A percentile compares a stretch with the other conserved stretches of the same genome.
These are phyloP conservation scores for Turdus rufiventris DNA, from an alignment of 2,113 vertebrate genomes.

Conservation along the genomic window DNA sequence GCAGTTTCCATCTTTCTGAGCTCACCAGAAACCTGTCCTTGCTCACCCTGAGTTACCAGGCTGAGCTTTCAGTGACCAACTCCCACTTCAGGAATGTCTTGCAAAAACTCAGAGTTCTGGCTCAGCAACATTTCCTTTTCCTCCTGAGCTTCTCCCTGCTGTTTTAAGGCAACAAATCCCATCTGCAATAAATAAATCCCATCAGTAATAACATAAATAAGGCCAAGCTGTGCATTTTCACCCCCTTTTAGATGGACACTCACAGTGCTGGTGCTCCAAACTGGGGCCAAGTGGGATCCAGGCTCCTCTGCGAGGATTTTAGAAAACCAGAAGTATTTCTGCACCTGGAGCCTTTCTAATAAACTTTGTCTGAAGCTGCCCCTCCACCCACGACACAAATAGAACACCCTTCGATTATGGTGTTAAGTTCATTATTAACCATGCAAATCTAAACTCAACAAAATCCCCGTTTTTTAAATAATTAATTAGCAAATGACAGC, in stretches of 20 bases:
- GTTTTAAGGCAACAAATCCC: neutral
- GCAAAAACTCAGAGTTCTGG: neutral
- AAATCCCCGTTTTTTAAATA: constrained; percentile 67
- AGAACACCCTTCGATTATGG: constrained; percentile 58
- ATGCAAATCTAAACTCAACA: constrained; percentile 68
- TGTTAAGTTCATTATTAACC: constrained; percentile 39
- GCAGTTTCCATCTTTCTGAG: neutral
- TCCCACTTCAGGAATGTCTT: neutral
- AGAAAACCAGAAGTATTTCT: neutral
- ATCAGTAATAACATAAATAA: neutral
- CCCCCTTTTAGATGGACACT: neutral
- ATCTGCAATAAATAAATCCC: neutral
- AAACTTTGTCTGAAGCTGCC: neutral
- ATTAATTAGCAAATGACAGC: constrained; percentile 78
- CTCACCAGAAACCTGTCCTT: neutral
- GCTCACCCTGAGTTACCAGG: no score
- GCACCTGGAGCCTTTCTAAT: neutral
- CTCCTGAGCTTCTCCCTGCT: neutral
- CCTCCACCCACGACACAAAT: neutral
- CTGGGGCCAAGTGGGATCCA: fast-evolving
- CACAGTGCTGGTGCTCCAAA: neutral
- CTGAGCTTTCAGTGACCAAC: neutral
- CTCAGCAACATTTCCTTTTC: neutral
- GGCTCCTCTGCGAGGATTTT: fast-evolving
- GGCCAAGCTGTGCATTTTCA: neutral